These are phyloP conservation scores for Strix aluco DNA, from an alignment of 2,113 vertebrate genomes.

Conservation along the genomic window DNA sequence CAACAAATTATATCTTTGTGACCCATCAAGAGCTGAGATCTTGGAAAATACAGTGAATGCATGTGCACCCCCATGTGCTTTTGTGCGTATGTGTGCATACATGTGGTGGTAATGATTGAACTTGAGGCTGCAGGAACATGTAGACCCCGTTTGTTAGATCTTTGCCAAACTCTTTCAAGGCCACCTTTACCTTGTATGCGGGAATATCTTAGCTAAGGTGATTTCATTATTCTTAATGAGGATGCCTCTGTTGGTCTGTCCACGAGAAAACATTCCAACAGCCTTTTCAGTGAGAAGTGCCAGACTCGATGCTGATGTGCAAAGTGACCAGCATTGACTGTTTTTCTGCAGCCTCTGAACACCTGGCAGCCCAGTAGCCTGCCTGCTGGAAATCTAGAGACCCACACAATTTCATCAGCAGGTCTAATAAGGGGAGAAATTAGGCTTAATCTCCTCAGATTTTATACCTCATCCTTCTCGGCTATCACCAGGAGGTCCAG, in stretches of 20 bases:
- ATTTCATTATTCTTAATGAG: not conserved
- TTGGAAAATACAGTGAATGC: not conserved
- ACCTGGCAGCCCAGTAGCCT: not conserved
- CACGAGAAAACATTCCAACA: not conserved
- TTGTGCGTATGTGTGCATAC: not conserved
- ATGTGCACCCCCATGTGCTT: rapidly evolving
- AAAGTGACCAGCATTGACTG: not conserved
- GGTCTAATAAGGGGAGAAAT: not conserved
- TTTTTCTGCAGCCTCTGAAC: not conserved
- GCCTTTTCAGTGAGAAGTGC: not conserved
- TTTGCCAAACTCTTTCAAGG: not conserved
- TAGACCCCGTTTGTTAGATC: not conserved
- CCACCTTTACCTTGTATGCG: not conserved
- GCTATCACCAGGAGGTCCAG: not conserved
- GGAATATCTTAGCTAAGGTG: not conserved
- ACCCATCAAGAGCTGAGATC: not conserved
- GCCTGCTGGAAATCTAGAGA: not conserved
- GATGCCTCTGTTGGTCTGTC: not conserved
- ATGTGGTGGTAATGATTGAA: not conserved
- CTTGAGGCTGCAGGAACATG: not conserved
- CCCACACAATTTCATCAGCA: rapidly evolving
- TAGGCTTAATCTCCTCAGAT: not conserved
- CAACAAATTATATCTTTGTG: not conserved
- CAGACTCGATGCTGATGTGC: rapidly evolving
- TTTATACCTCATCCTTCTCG: not conserved